phyloP scores from a whole-genome alignment of 2,888 invertebrate species.

The Morpho helenor region DNA sequence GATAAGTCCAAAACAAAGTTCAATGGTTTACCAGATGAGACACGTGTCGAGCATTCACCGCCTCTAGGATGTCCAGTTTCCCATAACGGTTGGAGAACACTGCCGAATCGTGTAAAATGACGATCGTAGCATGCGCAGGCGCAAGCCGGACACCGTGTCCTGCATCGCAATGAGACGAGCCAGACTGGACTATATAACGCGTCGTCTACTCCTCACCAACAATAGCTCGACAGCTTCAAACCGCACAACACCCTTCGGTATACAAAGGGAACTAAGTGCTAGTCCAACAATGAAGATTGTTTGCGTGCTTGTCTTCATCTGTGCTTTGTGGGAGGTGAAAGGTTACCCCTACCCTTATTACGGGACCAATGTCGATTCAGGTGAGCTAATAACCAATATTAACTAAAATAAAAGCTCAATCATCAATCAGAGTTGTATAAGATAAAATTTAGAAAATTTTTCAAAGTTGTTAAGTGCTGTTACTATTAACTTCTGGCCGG shows the following conservation, averaged over 20 bases:
- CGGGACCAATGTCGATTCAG: constrained; percentile 58
- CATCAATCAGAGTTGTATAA: too few species aligned
- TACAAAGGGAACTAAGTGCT: constrained; percentile 36
- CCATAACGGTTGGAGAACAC: constrained; percentile 62
- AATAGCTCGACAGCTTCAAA: constrained; percentile 47
- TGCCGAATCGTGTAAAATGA: constrained; percentile 56
- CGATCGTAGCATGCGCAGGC: constrained; percentile 45
- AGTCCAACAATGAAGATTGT: constrained; percentile 47
- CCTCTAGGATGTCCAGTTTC: constrained; percentile 40
- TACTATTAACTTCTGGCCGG: too few species aligned
- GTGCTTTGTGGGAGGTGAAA: constrained; percentile 48
- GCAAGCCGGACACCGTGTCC: constrained; percentile 47
- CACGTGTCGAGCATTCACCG: constrained; percentile 52
- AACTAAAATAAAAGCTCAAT: too few species aligned
- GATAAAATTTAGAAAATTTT: too few species aligned
- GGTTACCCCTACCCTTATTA: constrained; percentile 65
- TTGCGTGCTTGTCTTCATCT: constrained; percentile 43
- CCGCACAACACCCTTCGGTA: constrained; percentile 46
- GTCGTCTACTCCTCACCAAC: constrained; percentile 39
- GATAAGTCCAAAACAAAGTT: constrained; percentile 42
- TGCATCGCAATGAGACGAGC: constrained; percentile 66
- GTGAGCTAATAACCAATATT: constrained; percentile 44
- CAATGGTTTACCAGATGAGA: constrained; percentile 36
- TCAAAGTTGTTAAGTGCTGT: too few species aligned
- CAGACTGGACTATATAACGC: constrained; percentile 64